A percentile compares a stretch with the other conserved stretches of the same genome.
These are phyloP conservation scores for Melipona bicolor DNA, from an alignment of 2,888 invertebrate genomes.

Conservation along the genomic window DNA sequence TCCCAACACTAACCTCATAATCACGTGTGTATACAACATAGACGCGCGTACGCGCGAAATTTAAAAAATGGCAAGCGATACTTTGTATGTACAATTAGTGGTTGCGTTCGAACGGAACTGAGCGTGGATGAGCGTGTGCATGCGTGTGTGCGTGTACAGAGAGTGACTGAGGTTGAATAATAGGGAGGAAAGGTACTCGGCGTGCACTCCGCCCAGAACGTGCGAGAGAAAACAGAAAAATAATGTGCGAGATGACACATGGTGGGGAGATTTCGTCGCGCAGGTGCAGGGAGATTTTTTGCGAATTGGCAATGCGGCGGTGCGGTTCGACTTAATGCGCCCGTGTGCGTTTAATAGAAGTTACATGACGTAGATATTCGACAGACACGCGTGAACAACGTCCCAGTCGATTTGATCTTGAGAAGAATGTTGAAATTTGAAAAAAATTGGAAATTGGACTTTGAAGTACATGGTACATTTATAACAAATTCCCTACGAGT, in stretches of 20 bases:
- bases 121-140: slow-evolving; percentile 14
- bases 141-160: slow-evolving; percentile 12
- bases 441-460: background rate
- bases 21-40: slow-evolving; percentile 33
- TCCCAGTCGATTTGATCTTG: slow-evolving; percentile 27
- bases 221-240: background rate
- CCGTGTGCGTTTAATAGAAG: slow-evolving; percentile 51
- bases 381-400: slow-evolving; percentile 44
- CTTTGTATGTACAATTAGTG: slow-evolving; percentile 61
- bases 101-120: slow-evolving; percentile 64
- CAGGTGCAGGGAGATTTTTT: slow-evolving; percentile 32
- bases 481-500: background rate
- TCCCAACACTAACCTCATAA: slow-evolving; percentile 45
- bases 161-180: slow-evolving; percentile 2
- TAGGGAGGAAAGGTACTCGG: slow-evolving; percentile 37
- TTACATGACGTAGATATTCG: slow-evolving; percentile 57
- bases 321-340: slow-evolving; percentile 48
- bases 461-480: background rate
- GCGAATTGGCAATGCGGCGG: slow-evolving; percentile 48
- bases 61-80: slow-evolving; percentile 41
- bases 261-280: slow-evolving; percentile 27
- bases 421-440: background rate
- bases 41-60: slow-evolving; percentile 25
- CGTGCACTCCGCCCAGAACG: slow-evolving; percentile 55
- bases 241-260: no score